phyloP scores from a whole-genome alignment of 2,113 vertebrate genomes.

The Pomatostomus ruficeps region DNA sequence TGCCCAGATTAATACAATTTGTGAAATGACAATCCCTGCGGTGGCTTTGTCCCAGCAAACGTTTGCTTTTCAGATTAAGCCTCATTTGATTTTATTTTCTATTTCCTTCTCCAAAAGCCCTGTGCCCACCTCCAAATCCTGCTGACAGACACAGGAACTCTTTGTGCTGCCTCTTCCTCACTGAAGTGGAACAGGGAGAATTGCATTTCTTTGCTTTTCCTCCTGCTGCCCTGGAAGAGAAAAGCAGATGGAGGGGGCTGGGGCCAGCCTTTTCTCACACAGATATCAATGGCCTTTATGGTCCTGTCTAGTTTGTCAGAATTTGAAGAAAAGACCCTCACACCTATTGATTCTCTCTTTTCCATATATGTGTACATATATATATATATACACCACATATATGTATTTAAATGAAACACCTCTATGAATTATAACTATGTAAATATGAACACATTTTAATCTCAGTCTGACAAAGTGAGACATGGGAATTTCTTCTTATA shows the following conservation, averaged over 20 bases:
- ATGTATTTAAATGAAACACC: background rate
- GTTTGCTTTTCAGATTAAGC: conserved; percentile 62
- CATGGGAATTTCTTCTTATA: background rate
- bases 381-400: background rate
- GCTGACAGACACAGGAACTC: background rate
- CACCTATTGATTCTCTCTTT: background rate
- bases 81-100: conserved; percentile 48
- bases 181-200: conserved; percentile 32
- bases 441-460: background rate
- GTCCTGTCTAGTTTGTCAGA: background rate
- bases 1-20: conserved; percentile 66
- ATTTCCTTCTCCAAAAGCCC: conserved; percentile 12
- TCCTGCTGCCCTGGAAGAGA: background rate
- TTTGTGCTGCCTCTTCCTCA: conserved; percentile 3
- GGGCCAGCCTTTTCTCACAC: background rate
- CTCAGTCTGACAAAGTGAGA: background rate
- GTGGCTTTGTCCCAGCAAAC: conserved; percentile 58
- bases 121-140: background rate
- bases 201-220: conserved; percentile 29
- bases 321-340: background rate
- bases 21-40: conserved; percentile 49
- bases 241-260: background rate
- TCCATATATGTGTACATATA: accelerated
- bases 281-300: background rate
- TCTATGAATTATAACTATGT: background rate